These are phyloP conservation scores for Saccostrea echinata DNA, from an alignment of 1,140 invertebrate genomes.

Conservation along the genomic window DNA sequence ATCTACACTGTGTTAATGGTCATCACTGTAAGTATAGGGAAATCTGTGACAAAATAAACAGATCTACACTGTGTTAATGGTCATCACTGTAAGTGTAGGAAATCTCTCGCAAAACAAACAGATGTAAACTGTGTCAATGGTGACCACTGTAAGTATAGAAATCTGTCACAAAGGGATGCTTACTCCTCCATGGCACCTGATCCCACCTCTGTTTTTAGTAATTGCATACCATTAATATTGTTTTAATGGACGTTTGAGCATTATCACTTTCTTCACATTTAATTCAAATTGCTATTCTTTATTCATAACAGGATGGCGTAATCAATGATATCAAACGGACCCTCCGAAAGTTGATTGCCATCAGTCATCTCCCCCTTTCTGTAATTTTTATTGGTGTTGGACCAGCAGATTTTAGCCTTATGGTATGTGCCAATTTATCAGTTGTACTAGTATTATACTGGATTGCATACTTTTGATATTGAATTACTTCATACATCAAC, in stretches of 20 bases:
- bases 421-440: slow-evolving; percentile 53
- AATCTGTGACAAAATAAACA: too few species aligned
- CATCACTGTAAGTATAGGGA: slow-evolving; percentile 66
- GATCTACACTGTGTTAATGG: neutral
- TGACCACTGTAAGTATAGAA: slow-evolving; percentile 66
- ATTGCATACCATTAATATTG: too few species aligned
- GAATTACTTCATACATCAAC: too few species aligned
- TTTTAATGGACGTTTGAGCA: too few species aligned
- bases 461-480: too few species aligned
- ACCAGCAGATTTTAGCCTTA: slow-evolving; percentile 70
- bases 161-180: too few species aligned
- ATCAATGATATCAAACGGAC: slow-evolving; percentile 69
- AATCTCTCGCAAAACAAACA: slow-evolving; percentile 61
- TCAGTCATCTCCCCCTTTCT: slow-evolving; percentile 65
- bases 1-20: slow-evolving; percentile 65
- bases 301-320: slow-evolving; percentile 64
- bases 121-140: slow-evolving; percentile 62
- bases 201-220: too few species aligned
- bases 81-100: neutral
- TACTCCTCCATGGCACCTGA: too few species aligned
- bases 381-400: slow-evolving; percentile 68
- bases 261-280: too few species aligned
- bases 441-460: too few species aligned
- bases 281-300: too few species aligned
- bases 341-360: slow-evolving; percentile 60